Base-by-base conservation (phyloP, 2,888 invertebrate genomes). In the Cosmorhoe ocellata region DNA sequence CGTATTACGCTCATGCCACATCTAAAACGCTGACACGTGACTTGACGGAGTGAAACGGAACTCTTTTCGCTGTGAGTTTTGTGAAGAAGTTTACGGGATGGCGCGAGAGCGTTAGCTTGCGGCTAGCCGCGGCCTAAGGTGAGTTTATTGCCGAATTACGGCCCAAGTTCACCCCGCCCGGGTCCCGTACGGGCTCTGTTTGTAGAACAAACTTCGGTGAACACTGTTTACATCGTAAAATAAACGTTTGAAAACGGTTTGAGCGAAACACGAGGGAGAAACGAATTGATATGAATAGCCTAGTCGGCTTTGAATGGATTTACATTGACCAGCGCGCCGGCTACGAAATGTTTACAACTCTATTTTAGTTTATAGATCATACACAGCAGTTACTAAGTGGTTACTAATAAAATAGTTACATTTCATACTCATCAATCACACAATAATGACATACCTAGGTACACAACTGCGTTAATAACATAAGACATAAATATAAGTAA, bases 141-240 rank as follows among this genome's bases (percentile, higher is more conserved):
- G 79, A 89, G 89, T 89, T 88, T 86, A 86, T 87, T 80, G 87
- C 79, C 88, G 81, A 87, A 89, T 86, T 86, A 87, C 80, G 74
- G 79, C 81, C 78, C 79, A 73, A 79, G 72, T 75, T 76, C 64
- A 66, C 69, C 74, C 74, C 75, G 64, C 67, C 67, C 69, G 74
- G 81, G 78, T 76, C 77, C 72, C 72, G 64, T 67, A 61, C 67
- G 67, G 74, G 74, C 74, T 79, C 73, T 71, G 79, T 76, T 80
- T 75, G 77, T 69, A 60, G 69, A 79, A 81, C 81, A 79, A 88
- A 87, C 79, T 87, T 88, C 79, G 74, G 59, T 71, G 69, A 76
- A 76, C 71, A 74, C 74, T 70, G 67, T 69, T 66, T 64, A 64
- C 65, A 62, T 61, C 60, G 63, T 66, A 64, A 61, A 58, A 63